These are phyloP conservation scores for Acanthornis magna DNA, from an alignment of 2,797 vertebrate genomes.

Conservation along the genomic window DNA sequence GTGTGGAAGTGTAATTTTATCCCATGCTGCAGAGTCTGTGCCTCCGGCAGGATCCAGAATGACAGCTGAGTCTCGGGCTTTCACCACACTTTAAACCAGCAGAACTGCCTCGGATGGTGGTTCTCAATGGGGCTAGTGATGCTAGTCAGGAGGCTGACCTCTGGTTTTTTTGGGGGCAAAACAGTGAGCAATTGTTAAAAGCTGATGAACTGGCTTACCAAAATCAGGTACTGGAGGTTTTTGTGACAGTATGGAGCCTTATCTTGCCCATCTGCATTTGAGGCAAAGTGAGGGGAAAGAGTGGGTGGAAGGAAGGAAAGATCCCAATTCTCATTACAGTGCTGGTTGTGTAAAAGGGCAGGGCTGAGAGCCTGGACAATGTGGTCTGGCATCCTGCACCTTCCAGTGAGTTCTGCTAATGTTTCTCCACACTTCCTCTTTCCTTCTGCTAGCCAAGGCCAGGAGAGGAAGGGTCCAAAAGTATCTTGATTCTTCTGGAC, in stretches of 20 bases:
- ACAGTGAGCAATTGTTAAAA: not conserved
- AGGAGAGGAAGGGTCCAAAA: not conserved
- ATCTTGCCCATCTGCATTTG: not conserved
- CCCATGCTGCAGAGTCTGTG: not conserved
- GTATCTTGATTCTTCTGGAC: not conserved
- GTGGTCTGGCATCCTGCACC: not conserved
- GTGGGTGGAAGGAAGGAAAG: not conserved
- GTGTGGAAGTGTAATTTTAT: conserved; percentile 41
- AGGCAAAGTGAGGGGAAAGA: not conserved
- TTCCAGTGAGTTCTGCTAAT: not conserved
- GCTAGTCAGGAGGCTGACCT: not conserved
- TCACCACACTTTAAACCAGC: not conserved
- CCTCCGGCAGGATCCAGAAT: not conserved
- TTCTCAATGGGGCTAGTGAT: not conserved
- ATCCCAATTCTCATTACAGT: not conserved
- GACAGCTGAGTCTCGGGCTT: not conserved
- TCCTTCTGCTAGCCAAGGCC: not conserved
- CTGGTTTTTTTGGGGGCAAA: not conserved
- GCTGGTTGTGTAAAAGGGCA: not conserved
- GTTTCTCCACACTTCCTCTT: not conserved
- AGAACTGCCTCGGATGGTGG: not conserved
- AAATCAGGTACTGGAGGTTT: not conserved
- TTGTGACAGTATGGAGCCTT: not conserved
- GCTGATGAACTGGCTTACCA: not conserved
- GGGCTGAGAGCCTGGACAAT: not conserved